A percentile compares a stretch with the other conserved stretches of the same genome.
These are phyloP conservation scores for Etheostoma perlongum DNA, from an alignment of 2,797 vertebrate species.

Conservation along the genomic window DNA sequence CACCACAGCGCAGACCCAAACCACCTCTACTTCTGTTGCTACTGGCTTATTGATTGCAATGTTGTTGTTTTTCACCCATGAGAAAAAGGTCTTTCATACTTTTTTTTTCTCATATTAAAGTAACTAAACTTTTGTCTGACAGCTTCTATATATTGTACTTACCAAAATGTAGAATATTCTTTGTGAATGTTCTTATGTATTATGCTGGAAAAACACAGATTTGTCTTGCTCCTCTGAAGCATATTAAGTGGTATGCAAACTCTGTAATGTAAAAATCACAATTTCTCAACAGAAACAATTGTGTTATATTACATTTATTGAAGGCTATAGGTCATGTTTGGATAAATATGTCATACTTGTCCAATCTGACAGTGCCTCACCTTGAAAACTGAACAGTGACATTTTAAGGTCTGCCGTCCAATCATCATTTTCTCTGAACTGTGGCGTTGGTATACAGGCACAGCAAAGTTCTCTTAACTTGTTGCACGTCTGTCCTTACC, in stretches of 20 bases:
- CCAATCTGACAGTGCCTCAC: slow-evolving; percentile 44
- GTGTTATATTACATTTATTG: slow-evolving; percentile 26
- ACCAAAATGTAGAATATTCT: slow-evolving; percentile 13
- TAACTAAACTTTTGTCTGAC: neutral
- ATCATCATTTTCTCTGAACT: slow-evolving; percentile 48
- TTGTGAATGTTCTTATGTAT: slow-evolving; percentile 18
- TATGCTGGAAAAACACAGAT: neutral
- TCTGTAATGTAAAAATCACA: slow-evolving; percentile 8
- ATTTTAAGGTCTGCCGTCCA: slow-evolving; percentile 62
- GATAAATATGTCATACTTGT: slow-evolving; percentile 28
- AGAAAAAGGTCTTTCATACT: slow-evolving; percentile 16
- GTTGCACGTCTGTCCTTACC: slow-evolving; percentile 50
- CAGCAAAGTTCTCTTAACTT: slow-evolving; percentile 48
- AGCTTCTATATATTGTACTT: neutral
- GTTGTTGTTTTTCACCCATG: slow-evolving; percentile 3
- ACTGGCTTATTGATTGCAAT: slow-evolving; percentile 42
- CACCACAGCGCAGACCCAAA: slow-evolving; percentile 1
- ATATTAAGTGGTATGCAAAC: neutral
- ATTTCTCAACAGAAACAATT: neutral
- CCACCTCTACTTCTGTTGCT: slow-evolving; percentile 11
- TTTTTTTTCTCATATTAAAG: neutral
- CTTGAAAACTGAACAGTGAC: slow-evolving; percentile 52
- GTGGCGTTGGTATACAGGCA: slow-evolving; percentile 39
- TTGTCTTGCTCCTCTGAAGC: neutral
- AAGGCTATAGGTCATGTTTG: slow-evolving; percentile 40